These are phyloP conservation scores for Microtus oregoni DNA, from an alignment of 2,113 vertebrate species.

Conservation along the genomic window DNA sequence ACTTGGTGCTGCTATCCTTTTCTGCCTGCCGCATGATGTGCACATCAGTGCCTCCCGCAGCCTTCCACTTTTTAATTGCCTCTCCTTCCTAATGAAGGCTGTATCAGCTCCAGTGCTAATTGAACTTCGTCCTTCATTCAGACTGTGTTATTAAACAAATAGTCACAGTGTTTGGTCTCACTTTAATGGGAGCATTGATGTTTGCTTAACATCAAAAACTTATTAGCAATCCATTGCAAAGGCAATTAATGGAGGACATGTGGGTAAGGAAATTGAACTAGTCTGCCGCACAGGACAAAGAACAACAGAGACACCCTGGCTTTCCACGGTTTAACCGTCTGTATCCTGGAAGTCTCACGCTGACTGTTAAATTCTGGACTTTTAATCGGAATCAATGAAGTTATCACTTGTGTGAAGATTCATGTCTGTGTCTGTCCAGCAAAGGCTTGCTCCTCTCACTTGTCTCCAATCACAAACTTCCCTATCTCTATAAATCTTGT, in stretches of 20 bases:
- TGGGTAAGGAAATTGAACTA: slow-evolving; percentile 75
- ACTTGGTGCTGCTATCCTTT: slow-evolving; percentile 55
- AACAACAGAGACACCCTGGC: slow-evolving; percentile 41
- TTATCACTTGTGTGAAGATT: not conserved
- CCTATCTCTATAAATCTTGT: not conserved
- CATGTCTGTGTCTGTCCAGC: not conserved
- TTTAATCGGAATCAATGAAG: not conserved
- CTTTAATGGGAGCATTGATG: slow-evolving; percentile 78
- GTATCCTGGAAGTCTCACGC: slow-evolving; percentile 60
- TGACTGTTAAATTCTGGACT: slow-evolving; percentile 32
- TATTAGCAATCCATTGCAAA: slow-evolving; percentile 81
- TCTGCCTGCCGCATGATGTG: slow-evolving; percentile 50
- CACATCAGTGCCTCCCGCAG: slow-evolving; percentile 62
- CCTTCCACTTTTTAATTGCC: slow-evolving; percentile 67
- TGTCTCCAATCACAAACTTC: not conserved
- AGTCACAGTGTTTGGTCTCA: slow-evolving; percentile 80
- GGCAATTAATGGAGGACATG: slow-evolving; percentile 77
- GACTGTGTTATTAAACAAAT: slow-evolving; percentile 81
- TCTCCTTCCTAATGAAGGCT: slow-evolving; percentile 73
- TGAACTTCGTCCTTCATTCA: slow-evolving; percentile 82
- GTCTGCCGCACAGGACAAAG: slow-evolving; percentile 63
- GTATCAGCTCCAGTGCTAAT: slow-evolving; percentile 62
- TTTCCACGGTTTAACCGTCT: slow-evolving; percentile 66
- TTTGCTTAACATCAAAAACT: slow-evolving; percentile 83
- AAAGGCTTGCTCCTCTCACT: not conserved